Evolutionary conservation across 2,113 vertebrate genomes (phyloP).

Genomic region (Oreochromis aureus): DNA sequence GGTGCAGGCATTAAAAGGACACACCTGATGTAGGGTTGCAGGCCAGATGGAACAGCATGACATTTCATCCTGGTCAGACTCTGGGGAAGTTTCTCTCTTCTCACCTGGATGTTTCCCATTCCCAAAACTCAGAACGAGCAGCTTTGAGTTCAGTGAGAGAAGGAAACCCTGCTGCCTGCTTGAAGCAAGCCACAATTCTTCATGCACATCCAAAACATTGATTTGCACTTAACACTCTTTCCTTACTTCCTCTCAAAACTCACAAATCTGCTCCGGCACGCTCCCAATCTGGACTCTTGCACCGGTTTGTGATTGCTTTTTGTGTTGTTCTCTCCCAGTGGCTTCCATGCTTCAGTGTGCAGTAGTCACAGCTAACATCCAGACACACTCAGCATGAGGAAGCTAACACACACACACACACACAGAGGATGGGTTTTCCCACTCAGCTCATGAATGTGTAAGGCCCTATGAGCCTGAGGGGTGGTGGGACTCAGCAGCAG

Average conservation of each 20-base stretch:
- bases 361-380: not conserved
- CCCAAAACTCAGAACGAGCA: not conserved
- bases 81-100: not conserved
- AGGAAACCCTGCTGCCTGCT: not conserved
- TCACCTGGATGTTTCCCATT: not conserved
- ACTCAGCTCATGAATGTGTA: slow-evolving; percentile 51
- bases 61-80: not conserved
- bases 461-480: slow-evolving; percentile 15
- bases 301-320: not conserved
- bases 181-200: not conserved
- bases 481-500: not conserved
- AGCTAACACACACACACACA: not conserved
- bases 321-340: not conserved
- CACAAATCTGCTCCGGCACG: not conserved
- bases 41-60: rapidly evolving
- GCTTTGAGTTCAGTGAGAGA: not conserved
- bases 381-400: not conserved
- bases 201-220: not conserved
- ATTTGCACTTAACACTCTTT: not conserved
- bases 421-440: not conserved
- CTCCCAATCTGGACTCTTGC: not conserved
- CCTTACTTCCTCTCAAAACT: not conserved
- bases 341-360: not conserved
- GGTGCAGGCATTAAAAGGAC: rapidly evolving
- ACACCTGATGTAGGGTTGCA: not conserved